These are phyloP conservation scores for Brachirus orientalis DNA, from an alignment of 2,113 vertebrate species.

Conservation along the genomic window DNA sequence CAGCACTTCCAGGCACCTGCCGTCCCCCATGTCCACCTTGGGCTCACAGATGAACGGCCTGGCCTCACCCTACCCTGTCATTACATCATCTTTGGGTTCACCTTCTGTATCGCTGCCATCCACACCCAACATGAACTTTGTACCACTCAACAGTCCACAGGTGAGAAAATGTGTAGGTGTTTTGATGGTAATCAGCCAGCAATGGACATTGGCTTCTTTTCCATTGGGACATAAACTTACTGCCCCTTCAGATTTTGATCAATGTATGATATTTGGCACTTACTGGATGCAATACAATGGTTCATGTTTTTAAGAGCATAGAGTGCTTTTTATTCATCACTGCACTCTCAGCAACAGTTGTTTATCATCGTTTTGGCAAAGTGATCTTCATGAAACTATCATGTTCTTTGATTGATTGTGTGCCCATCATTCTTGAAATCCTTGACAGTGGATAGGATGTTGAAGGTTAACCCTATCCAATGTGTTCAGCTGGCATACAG, in stretches of 20 bases:
- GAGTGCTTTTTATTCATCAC: background rate
- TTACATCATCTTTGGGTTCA: slow-evolving; percentile 81
- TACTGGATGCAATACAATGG: background rate
- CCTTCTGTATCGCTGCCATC: slow-evolving; percentile 78
- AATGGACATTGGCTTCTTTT: background rate
- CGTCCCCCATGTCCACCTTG: slow-evolving; percentile 75
- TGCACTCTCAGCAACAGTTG: background rate
- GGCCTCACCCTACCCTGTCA: slow-evolving; percentile 83
- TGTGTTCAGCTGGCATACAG: slow-evolving; percentile 49
- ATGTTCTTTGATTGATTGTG: slow-evolving; percentile 37
- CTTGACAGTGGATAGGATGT: slow-evolving; percentile 17
- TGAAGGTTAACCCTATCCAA: slow-evolving; percentile 54
- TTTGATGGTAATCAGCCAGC: background rate
- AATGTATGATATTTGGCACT: background rate
- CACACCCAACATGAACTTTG: slow-evolving; percentile 79
- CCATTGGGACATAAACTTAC: background rate
- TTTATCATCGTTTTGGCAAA: slow-evolving; percentile 10
- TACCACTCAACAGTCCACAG: slow-evolving; percentile 80
- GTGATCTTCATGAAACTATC: slow-evolving; percentile 6
- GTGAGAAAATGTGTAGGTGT: slow-evolving; percentile 55
- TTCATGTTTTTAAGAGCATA: background rate
- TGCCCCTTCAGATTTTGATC: background rate
- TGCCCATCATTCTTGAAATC: slow-evolving; percentile 42
- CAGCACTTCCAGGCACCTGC: slow-evolving; percentile 77
- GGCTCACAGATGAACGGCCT: slow-evolving; percentile 81